phyloP scores from a whole-genome alignment of 2,113 vertebrate species.

The Callithrix jacchus region DNA sequence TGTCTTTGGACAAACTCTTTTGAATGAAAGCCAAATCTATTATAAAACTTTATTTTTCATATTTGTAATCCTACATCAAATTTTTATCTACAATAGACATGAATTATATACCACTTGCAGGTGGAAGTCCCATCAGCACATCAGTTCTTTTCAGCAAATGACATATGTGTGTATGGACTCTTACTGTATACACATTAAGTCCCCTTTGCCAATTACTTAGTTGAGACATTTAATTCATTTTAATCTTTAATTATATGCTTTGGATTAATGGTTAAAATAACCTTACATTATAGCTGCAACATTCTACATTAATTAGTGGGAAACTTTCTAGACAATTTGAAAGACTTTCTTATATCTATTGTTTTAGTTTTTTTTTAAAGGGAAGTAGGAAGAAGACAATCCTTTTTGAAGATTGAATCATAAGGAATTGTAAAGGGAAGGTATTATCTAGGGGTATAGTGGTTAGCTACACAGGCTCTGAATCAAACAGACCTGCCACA shows the following conservation, averaged over 20 bases:
- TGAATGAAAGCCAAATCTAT: conserved; percentile 24
- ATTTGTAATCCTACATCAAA: background rate
- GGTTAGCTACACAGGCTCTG: background rate
- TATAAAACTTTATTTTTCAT: conserved; percentile 49
- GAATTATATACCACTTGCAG: background rate
- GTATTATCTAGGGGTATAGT: background rate
- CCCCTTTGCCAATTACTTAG: background rate
- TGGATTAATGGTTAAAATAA: conserved; percentile 1
- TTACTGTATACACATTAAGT: background rate
- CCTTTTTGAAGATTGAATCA: background rate
- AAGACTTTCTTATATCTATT: background rate
- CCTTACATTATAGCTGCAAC: background rate
- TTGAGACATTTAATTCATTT: conserved; percentile 8
- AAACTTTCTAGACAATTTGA: background rate
- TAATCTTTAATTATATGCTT: background rate
- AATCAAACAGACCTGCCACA: background rate
- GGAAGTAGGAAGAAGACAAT: background rate
- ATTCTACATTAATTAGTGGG: conserved; percentile 16
- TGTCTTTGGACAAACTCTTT: conserved; percentile 36
- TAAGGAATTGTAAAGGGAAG: background rate
- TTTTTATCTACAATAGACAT: background rate
- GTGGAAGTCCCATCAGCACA: background rate
- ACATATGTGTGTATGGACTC: background rate
- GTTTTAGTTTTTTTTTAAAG: background rate
- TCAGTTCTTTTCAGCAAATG: background rate